Base-by-base conservation (phyloP, 2,113 vertebrate genomes). In the Equus quagga region DNA sequence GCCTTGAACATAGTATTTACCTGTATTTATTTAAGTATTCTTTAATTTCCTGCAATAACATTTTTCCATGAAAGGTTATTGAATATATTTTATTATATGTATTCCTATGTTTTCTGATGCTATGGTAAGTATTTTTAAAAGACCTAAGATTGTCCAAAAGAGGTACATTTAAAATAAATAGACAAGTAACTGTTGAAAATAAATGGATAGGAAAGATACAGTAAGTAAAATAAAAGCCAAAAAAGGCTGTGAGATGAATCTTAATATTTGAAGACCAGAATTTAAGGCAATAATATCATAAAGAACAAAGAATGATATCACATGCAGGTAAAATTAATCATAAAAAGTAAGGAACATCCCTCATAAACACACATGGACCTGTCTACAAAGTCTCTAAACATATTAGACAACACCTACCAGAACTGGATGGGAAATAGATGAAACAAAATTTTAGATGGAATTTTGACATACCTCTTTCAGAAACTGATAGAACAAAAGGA, bases 121-220 rank as follows among this genome's bases (percentile, higher is more conserved):
- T 90, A 75, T 62, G 23, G 44, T 92, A 65, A 67, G 70, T 60
- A 75, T 49, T 58, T 67, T 70, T 56, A 36, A 90, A 80, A 69
- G n/a, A 49, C 26, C 17, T 58, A 49, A 58, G 56, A 93, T 85
- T 94, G 67, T 62, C 31, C 33, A 36, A 80, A 78, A 95, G 51
- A 33, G 31, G 15, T 58, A 73, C 26, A 78, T 91, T 94, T 87
- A 95, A 90, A 95, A 93, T 93, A 90, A 85, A 80, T 70, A 89
- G 54, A 44, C 62, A 9, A 78, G 72, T 91, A 93, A 73, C 51
- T 91, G 26, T 82, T 93, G 41, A 75, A 96, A 70, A 90, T 81
- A 97, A 90, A 75, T 9, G 14, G 56, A 46, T 69, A 67, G 36
- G 10, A 96, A 88, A 86, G 23, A 64, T 75, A 86, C 1, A 51